Evolutionary conservation across 1,140 invertebrate species (phyloP), one percentile per base, ranked within the genome.

Genomic region (Cydia amplana): DNA sequence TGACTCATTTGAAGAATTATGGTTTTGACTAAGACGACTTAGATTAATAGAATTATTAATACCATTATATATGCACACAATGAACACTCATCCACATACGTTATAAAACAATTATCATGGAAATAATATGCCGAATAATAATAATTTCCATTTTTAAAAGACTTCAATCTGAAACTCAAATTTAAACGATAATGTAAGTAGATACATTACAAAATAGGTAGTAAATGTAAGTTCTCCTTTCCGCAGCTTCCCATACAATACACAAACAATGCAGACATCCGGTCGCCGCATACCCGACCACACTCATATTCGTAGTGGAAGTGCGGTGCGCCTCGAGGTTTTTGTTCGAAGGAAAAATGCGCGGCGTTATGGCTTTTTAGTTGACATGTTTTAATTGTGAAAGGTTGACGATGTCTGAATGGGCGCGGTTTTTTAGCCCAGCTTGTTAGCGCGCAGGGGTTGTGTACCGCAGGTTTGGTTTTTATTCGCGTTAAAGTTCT

Each of bases 381-480:
- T 70, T 70, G 65, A 70, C 65, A 70, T 70, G 65, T 70, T 70
- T 70, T 70, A 70, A 70, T 70, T 70, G 65, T 70, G 65, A 70
- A 70, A 40, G 65, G 65, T 70, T 70, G 65, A 70, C 65, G 65
- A 70, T 70, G 65, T 40, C 25, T 70, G 64, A 67, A 67, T 67
- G 65, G 28, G 64, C 64, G 65, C 20, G 65, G 65, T 70, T 32
- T 60, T 55, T 60, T 23, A 60, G 55, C 18, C 6, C 55, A 60
- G 28, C 65, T 70, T 70, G 65, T 70, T 70, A 70, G 65, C 63
- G 46, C 63, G 63, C 64, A 67, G 64, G 16, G 64, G 14, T 67
- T n/a, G 25, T 28, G 25, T 25, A 28, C 63, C 23, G 20, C 0
- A 1, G 23, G 65, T 40, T 40, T 23, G 65, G 65, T 36, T 36